phyloP scores from a whole-genome alignment of 2,797 vertebrate species.

The Luscinia megarhynchos region DNA sequence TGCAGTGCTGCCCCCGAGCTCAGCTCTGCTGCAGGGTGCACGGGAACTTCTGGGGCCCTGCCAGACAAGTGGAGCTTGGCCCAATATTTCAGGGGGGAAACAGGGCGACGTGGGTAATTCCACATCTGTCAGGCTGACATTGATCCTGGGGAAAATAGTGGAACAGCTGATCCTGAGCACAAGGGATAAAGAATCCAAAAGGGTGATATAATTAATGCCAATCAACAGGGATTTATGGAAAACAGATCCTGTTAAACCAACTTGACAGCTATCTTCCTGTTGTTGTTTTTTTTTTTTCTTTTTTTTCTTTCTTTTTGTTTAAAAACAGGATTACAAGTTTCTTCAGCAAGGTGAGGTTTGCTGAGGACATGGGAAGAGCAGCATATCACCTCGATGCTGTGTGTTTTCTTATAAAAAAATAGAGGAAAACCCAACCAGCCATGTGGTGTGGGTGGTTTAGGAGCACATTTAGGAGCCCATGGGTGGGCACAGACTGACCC shows the following conservation, averaged over 20 bases:
- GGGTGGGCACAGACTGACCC: neutral
- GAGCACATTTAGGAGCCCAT: neutral
- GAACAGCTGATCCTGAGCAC: neutral
- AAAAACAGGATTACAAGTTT: neutral
- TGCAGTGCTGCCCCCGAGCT: rapidly evolving
- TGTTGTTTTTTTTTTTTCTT: neutral
- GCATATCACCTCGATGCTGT: rapidly evolving
- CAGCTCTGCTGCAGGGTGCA: neutral
- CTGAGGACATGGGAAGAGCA: neutral
- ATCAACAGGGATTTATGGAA: constrained; percentile 54
- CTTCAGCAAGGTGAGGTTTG: neutral
- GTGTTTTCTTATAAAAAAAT: neutral
- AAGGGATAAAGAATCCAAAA: constrained; percentile 43
- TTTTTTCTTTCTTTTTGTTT: neutral
- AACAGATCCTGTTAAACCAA: constrained; percentile 49
- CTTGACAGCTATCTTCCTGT: constrained; percentile 22
- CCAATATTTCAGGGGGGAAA: constrained; percentile 24
- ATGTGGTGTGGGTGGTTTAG: neutral
- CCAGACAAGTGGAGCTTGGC: neutral
- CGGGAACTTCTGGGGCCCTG: neutral
- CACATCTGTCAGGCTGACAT: constrained; percentile 45
- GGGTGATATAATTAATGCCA: constrained; percentile 62
- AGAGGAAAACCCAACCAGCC: neutral
- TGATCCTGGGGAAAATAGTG: constrained; percentile 50
- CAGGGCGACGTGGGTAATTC: neutral